phyloP scores from a whole-genome alignment of 2,113 vertebrate genomes.

The Thalassarche chlororhynchos region DNA sequence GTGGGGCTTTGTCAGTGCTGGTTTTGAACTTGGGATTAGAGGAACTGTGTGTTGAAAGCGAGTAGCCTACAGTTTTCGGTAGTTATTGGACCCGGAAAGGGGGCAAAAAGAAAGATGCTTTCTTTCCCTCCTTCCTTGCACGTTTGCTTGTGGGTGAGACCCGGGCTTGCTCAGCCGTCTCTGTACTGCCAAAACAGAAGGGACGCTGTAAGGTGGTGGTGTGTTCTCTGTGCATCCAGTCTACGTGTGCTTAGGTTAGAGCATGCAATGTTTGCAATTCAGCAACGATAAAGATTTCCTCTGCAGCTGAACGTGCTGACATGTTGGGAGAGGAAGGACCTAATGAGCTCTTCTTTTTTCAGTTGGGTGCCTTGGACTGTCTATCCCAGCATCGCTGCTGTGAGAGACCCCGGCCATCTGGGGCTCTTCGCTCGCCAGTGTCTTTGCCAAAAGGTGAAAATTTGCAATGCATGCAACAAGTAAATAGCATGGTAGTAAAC shows the following conservation, averaged over 20 bases:
- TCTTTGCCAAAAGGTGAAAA: background rate
- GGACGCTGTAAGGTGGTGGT: background rate
- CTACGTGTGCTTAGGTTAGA: accelerated
- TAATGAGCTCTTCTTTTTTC: background rate
- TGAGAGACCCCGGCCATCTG: background rate
- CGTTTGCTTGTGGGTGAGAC: background rate
- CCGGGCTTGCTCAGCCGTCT: accelerated
- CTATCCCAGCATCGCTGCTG: background rate
- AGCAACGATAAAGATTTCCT: background rate
- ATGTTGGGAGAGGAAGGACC: background rate
- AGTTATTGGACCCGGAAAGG: background rate
- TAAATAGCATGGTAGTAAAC: background rate
- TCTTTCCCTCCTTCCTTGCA: background rate
- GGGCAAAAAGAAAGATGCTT: background rate
- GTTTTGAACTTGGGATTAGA: background rate
- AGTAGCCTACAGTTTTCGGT: background rate
- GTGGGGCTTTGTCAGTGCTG: background rate
- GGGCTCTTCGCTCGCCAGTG: background rate
- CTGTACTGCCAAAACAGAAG: background rate
- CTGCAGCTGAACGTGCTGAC: background rate
- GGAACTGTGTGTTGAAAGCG: background rate
- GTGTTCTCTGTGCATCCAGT: too few relatives aligned
- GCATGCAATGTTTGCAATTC: background rate
- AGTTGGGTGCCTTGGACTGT: too few relatives aligned
- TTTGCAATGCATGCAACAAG: background rate